Conservation (phyloP, 2,888 invertebrate genomes). For the Seira sanloemensis region DNA sequence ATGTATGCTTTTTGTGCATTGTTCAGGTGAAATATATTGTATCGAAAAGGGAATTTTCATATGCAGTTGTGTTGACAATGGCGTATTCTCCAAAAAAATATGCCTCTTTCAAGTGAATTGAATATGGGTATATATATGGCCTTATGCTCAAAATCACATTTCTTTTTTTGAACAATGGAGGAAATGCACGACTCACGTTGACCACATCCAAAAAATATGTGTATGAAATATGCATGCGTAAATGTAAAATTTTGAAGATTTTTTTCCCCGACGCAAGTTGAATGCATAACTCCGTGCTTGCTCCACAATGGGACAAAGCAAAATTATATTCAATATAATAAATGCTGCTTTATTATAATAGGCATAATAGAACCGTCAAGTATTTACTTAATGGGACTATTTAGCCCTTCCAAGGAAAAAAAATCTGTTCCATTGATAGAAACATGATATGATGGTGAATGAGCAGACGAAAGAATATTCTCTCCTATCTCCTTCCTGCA, state of each 20-base stretch:
- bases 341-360: conserved; percentile 31
- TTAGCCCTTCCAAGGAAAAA: conserved; percentile 36
- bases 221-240: background rate
- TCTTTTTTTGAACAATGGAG: background rate
- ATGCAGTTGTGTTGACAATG: conserved; percentile 20
- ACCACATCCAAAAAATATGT: background rate
- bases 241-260: background rate
- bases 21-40: conserved; percentile 22
- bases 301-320: background rate
- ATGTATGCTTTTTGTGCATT: background rate
- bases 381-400: conserved; percentile 61
- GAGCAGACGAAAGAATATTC: background rate
- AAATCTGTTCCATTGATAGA: conserved; percentile 32
- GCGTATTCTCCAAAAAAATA: conserved; percentile 22
- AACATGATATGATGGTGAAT: conserved; percentile 38
- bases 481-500: conserved; percentile 42
- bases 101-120: background rate
- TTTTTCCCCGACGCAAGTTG: background rate
- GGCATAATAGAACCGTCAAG: conserved; percentile 41
- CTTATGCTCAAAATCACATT: conserved; percentile 8
- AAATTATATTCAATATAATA: background rate
- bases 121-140: background rate
- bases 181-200: conserved; percentile 37
- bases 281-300: background rate
- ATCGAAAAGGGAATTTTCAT: background rate